Evolutionary conservation across 2,888 invertebrate species (phyloP).

Genomic region (Chrysolina oricalcia): DNA sequence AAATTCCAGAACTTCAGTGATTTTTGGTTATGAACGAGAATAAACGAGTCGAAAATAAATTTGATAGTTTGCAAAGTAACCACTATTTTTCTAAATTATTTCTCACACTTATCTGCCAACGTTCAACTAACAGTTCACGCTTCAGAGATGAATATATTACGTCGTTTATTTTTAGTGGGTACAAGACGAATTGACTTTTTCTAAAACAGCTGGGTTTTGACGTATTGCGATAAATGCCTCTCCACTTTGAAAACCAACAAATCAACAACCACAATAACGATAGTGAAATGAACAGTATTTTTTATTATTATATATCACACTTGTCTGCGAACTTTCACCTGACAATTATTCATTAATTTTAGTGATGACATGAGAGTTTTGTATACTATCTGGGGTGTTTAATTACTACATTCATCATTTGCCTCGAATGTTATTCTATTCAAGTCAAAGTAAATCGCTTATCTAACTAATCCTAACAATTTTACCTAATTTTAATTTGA

Average conservation of each 20-base stretch:
- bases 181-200: neutral
- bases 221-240: no score
- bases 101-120: conserved; percentile 1
- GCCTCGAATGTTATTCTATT: neutral
- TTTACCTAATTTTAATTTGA: neutral
- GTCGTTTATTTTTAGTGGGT: neutral
- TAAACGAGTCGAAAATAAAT: neutral
- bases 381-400: neutral
- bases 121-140: neutral
- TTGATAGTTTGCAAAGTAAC: neutral
- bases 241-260: no score
- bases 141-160: neutral
- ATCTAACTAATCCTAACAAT: neutral
- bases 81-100: neutral
- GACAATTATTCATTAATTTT: no score
- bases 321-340: no score
- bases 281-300: no score
- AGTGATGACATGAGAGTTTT: no score
- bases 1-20: no score
- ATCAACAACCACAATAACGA: no score
- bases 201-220: no score
- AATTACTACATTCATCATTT: conserved; percentile 8
- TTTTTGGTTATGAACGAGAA: no score
- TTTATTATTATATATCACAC: no score
- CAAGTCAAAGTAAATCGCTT: neutral